Conservation (phyloP, 2,888 invertebrate species). For the Tuberolachnus salignus region DNA sequence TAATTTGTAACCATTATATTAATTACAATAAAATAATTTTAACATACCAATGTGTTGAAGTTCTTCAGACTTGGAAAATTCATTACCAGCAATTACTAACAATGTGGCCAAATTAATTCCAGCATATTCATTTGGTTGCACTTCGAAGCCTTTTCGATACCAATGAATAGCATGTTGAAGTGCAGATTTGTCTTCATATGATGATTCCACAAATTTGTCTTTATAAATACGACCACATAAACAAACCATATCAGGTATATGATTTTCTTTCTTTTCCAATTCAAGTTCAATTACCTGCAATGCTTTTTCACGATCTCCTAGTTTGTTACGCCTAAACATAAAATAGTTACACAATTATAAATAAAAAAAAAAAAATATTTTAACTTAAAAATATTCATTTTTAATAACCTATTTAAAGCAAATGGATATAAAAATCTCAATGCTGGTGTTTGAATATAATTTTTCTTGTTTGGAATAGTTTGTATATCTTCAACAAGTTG, state of each 20-base stretch:
- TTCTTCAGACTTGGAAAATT: conserved; percentile 89
- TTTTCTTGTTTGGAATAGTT: conserved; percentile 84
- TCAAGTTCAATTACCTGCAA: conserved; percentile 89
- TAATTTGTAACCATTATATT: background rate
- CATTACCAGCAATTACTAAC: conserved; percentile 93
- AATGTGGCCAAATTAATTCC: conserved; percentile 98
- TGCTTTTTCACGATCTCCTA: conserved; percentile 94
- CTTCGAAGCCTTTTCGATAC: conserved; percentile 97
- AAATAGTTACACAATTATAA: background rate
- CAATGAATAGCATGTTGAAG: conserved; percentile 92
- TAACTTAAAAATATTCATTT: background rate
- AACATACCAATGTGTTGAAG: conserved; percentile 81
- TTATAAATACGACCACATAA: conserved; percentile 97
- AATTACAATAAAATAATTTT: background rate
- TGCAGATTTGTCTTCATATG: conserved; percentile 85
- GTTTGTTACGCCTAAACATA: conserved; percentile 78
- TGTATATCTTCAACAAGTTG: conserved; percentile 92
- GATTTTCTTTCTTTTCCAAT: conserved; percentile 89
- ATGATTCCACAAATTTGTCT: conserved; percentile 95
- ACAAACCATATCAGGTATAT: conserved; percentile 96
- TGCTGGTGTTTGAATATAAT: conserved; percentile 86
- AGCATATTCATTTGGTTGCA: conserved; percentile 98
- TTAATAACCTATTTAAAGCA: conserved; percentile 82
- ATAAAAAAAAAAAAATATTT: background rate
- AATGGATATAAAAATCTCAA: conserved; percentile 95